Evolutionary conservation across 92 coral and sea anemone genomes (phyloP), one percentile per base, ranked within the genome.

Genomic region (Palythoa grandiflora): DNA sequence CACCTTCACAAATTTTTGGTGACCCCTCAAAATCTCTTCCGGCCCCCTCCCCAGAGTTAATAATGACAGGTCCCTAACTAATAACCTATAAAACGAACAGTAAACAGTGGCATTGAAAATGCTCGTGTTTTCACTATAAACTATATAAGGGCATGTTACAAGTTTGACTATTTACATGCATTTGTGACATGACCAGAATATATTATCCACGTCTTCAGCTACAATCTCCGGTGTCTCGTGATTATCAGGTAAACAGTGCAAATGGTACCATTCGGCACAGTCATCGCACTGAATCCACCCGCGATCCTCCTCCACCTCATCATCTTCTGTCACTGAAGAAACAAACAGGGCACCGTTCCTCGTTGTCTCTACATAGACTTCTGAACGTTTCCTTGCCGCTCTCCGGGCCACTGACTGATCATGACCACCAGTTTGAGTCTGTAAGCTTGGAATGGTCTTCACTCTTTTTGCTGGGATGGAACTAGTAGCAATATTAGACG

Each of bases 281-380:
- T 80, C 85, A 38, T 80, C 37, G 75, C 85, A 65, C 61, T 80
- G 85, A 80, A 80, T 80, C 85, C 85, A 65, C 38, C 85, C 73
- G 9, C 71, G 74, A 80, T 80, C 85, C 74, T 63, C 85, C 38
- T 80, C 85, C 74, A 61, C 85, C 85, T 80, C 74, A 60, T 80
- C 85, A 80, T 80, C 85, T 59, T 80, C 85, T 80, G 85, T 80
- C 60, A 80, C n/a, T n/a, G n/a, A n/a, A 65, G 74, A 60, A 50
- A 17, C 85, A 80, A 63, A 80, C 74, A 65, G 85, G 47, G 52
- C 74, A 80, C 63, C 60, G 74, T 80, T 40, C 85, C 85, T 65
- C 85, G 21, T 78, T 78, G 80, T 47, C 80, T 76, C 80, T 66
- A 50, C 80, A 76, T 76, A 76, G 80, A 37, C 80, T 76, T 76